Evolutionary conservation across 2,797 vertebrate species (phyloP).

Genomic region (Kryptopterus vitreolus): DNA sequence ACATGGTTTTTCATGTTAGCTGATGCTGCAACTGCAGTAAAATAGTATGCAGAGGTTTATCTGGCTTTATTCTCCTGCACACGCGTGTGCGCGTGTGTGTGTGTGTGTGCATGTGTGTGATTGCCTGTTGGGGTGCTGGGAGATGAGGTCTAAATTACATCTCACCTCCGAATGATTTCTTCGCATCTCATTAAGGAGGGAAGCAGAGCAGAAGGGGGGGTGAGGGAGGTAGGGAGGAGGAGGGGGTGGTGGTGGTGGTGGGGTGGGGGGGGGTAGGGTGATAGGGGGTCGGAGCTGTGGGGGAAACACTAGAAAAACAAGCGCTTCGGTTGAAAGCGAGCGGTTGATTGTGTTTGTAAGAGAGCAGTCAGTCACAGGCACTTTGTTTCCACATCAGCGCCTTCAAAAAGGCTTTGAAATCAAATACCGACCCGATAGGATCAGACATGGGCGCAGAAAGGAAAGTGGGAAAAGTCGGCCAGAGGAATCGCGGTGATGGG

Average conservation of each 20-base stretch:
- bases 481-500: constrained; percentile 23
- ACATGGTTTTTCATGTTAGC: not conserved
- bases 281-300: not conserved
- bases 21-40: constrained; percentile 13
- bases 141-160: constrained; percentile 67
- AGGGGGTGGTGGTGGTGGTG: no score
- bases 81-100: constrained; percentile 2
- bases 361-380: constrained; percentile 55
- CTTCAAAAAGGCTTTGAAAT: constrained; percentile 43
- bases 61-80: constrained; percentile 57
- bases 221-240: no score
- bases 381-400: constrained; percentile 34
- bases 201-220: constrained; percentile 42
- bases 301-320: constrained; percentile 29
- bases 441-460: constrained; percentile 19
- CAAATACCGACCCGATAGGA: constrained; percentile 40
- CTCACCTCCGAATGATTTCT: constrained; percentile 72
- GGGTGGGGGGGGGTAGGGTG: no score
- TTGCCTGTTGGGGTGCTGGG: constrained; percentile 47
- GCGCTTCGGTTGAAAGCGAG: constrained; percentile 38
- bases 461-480: constrained; percentile 9
- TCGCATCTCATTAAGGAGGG: constrained; percentile 67
- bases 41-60: constrained; percentile 58
- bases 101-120: constrained; percentile 50
- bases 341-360: constrained; percentile 48